Conservation (phyloP, 2,113 vertebrate genomes). For the Chloebia gouldiae region DNA sequence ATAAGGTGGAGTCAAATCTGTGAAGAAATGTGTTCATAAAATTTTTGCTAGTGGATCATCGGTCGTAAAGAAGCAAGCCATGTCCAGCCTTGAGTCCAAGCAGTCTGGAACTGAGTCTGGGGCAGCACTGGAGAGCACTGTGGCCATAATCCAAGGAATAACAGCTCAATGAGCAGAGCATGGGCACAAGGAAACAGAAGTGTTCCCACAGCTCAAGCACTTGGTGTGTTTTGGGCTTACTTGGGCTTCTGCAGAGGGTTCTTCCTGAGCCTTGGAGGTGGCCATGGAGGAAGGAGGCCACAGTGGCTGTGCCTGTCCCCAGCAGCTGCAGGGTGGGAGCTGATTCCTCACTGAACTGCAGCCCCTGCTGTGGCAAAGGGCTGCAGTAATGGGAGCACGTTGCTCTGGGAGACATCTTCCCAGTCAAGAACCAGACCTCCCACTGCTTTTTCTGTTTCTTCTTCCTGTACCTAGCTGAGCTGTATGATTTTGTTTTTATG, state of each 20-base stretch:
- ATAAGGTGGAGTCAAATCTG: not conserved
- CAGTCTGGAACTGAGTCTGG: rapidly evolving
- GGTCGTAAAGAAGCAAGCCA: not conserved
- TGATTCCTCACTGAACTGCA: not conserved
- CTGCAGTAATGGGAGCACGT: not conserved
- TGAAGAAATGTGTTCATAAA: not conserved
- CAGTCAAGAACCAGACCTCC: not conserved
- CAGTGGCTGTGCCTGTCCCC: not conserved
- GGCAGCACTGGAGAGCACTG: not conserved
- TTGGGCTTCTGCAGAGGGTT: not conserved
- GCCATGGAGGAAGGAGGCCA: not conserved
- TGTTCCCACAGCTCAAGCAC: not conserved
- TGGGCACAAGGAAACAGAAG: not conserved
- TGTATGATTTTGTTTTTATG: not conserved
- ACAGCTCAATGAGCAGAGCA: not conserved
- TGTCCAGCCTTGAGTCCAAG: not conserved
- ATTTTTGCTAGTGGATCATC: not conserved
- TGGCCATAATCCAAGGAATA: not conserved
- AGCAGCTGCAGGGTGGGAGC: not conserved
- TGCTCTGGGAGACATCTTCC: not conserved
- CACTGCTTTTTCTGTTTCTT: not conserved
- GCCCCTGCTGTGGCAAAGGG: not conserved
- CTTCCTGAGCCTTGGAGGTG: not conserved
- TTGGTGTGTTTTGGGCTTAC: not conserved
- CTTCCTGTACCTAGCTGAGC: not conserved